phyloP scores from a whole-genome alignment of 2,797 vertebrate species.

The Cottoperca gobio region DNA sequence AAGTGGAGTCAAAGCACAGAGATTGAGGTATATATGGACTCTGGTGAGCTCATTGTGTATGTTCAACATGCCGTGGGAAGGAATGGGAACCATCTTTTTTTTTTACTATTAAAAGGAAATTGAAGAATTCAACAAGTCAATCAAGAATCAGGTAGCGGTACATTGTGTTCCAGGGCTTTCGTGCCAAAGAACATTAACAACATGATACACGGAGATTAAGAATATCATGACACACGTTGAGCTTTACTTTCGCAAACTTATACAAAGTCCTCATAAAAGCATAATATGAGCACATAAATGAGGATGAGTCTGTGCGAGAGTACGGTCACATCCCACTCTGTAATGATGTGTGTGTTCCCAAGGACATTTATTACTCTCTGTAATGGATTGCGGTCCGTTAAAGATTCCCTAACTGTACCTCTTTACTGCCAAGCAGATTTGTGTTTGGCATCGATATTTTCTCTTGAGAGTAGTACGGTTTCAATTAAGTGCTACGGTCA shows the following conservation, averaged over 20 bases:
- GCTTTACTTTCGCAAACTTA: conserved; percentile 65
- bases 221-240: conserved; percentile 18
- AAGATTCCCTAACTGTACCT: conserved; percentile 75
- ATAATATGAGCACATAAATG: conserved; percentile 64
- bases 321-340: conserved; percentile 63
- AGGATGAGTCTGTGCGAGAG: conserved; percentile 66
- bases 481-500: conserved; percentile 73
- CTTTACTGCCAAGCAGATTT: conserved; percentile 75
- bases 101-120: conserved; percentile 35
- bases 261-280: conserved; percentile 71
- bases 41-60: conserved; percentile 54
- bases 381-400: conserved; percentile 79
- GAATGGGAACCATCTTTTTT: neutral
- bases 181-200: neutral
- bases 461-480: conserved; percentile 73
- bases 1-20: conserved; percentile 63
- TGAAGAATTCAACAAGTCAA: conserved; percentile 35
- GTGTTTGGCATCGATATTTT: conserved; percentile 66
- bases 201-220: conserved; percentile 25
- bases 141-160: neutral
- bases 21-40: conserved; percentile 33
- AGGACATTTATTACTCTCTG: conserved; percentile 76
- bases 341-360: conserved; percentile 73
- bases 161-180: conserved; percentile 23
- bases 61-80: conserved; percentile 17